Conservation (phyloP, 2,797 vertebrate genomes). For the Sandelia bainsii region DNA sequence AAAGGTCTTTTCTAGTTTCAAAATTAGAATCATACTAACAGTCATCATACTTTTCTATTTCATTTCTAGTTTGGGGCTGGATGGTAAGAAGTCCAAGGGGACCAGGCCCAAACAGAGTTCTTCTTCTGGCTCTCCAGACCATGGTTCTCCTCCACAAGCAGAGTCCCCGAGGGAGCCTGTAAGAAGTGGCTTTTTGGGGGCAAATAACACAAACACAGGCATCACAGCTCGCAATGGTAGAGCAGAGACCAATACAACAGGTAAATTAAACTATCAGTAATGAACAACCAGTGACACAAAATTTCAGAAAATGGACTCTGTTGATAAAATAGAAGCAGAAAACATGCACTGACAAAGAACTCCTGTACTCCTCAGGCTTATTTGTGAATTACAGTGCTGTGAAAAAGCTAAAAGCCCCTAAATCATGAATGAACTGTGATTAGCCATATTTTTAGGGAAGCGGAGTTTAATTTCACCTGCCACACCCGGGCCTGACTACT, state of each 20-base stretch:
- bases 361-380: background rate
- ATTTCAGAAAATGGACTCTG: too few species aligned
- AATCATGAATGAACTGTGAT: too few species aligned
- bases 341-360: background rate
- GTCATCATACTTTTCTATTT: background rate
- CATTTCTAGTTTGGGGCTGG: conserved; percentile 57
- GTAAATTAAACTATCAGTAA: conserved; percentile 52
- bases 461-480: too few species aligned
- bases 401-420: too few species aligned
- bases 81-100: conserved; percentile 62
- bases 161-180: conserved; percentile 55
- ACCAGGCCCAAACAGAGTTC: conserved; percentile 57
- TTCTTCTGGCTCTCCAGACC: conserved; percentile 53
- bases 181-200: conserved; percentile 41
- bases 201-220: conserved; percentile 38
- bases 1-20: background rate
- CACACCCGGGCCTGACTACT: too few species aligned
- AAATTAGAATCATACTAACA: background rate
- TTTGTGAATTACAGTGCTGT: background rate
- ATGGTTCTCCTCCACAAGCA: conserved; percentile 53
- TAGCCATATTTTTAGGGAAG: too few species aligned
- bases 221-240: conserved; percentile 36
- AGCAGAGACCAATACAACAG: conserved; percentile 57
- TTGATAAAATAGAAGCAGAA: background rate
- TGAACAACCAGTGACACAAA: background rate